Base-by-base conservation (phyloP, 2,797 vertebrate species). In the Aphelocoma californica region DNA sequence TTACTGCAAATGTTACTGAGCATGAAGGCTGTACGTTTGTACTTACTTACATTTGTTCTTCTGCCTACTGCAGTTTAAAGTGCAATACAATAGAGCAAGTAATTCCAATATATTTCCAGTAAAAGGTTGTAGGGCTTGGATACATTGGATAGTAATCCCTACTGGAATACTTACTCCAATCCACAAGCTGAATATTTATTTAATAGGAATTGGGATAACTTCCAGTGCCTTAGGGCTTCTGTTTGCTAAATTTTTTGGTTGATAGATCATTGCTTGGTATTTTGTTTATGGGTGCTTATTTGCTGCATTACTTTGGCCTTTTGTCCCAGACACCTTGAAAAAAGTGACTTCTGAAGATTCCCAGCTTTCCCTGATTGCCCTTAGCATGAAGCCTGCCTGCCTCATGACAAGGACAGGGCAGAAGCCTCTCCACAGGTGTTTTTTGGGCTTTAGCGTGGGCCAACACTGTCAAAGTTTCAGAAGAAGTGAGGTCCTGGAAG, bases 351-450 rank as follows among this genome's bases (percentile, higher is more conserved):
- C 15, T 45, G 56, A 21, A 60, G 29, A 20, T 56, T 70, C 9
- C 3, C 31, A 20, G 29, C 10, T 3, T 6, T 18, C 25, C 48
- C 20, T 54, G n/a, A 25, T 61, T 47, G 32, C 31, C 50, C 50
- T 71, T 26, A 15, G 51, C 23, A 4, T 0, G 3, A 17, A 34
- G 3, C 8, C 6, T 17, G 18, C 18, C 15, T n/a, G 15, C 12
- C 13, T 1, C 0, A 2, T 18, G 36, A 4, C 12, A 45, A 32
- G 28, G 48, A 40, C 26, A 34, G 44, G 28, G 4, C 50, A 64
- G 69, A 38, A 79, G 15, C 70, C 5, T 60, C 24, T 80, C 32
- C n/a, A 11, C 1, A 6, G 21, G 2, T 14, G 3, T 1, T 18
- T 51, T 62, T 36, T 29, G 47, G 18, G 34, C 48, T 42, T 48